phyloP scores from a whole-genome alignment of 2,113 vertebrate species.

The Falco punctatus region DNA sequence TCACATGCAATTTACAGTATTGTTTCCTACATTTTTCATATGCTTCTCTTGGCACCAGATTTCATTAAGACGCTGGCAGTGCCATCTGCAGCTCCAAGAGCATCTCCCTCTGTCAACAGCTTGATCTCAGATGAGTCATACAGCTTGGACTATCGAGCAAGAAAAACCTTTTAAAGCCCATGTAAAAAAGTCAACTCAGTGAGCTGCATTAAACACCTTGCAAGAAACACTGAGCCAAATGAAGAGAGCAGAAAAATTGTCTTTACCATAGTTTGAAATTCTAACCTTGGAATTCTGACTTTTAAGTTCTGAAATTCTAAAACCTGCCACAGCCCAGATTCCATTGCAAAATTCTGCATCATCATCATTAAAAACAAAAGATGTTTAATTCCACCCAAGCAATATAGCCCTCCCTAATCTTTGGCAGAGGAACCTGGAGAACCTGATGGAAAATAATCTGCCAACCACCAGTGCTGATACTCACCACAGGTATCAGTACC shows the following conservation, averaged over 20 bases:
- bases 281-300: neutral
- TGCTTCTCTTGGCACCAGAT: conserved; percentile 15
- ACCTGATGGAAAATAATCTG: neutral
- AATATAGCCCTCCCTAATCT: neutral
- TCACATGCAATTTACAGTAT: neutral
- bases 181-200: conserved; percentile 5
- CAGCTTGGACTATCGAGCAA: neutral
- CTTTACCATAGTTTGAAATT: neutral
- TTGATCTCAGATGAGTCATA: conserved; percentile 53
- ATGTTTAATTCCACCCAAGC: neutral
- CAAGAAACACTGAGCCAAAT: neutral
- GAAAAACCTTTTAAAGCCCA: conserved; percentile 18
- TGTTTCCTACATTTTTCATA: conserved; percentile 47
- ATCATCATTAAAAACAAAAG: neutral
- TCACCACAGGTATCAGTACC: neutral
- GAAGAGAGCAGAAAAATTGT: neutral
- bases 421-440: neutral
- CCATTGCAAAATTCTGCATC: neutral
- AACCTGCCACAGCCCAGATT: neutral
- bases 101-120: conserved; percentile 41
- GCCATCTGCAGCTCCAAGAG: conserved; percentile 48
- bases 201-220: neutral
- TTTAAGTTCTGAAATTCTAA: neutral
- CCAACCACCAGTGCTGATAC: neutral
- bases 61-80: conserved; percentile 53